A percentile compares a stretch with the other conserved stretches of the same genome.
phyloP scores from a whole-genome alignment of 2,797 vertebrate species.

The Euphonia xanthogaster region DNA sequence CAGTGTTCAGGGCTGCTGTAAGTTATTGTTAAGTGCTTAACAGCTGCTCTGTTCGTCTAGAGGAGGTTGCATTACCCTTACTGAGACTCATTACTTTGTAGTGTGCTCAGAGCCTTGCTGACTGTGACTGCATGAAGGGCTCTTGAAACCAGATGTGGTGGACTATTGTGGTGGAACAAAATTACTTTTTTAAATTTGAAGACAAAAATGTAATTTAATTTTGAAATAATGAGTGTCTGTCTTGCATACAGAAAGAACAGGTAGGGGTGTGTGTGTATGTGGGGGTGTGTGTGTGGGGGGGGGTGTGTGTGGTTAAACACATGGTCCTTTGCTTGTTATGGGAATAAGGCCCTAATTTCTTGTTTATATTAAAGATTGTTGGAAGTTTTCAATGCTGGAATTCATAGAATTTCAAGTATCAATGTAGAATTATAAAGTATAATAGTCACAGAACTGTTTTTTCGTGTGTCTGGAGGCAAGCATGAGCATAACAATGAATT shows the following conservation, averaged over 20 bases:
- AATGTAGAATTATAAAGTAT: not conserved
- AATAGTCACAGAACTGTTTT: not conserved
- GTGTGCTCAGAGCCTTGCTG: not conserved
- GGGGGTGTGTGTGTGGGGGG: too few relatives aligned
- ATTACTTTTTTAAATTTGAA: not conserved
- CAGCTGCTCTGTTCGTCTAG: slow-evolving; percentile 41
- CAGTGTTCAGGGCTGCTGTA: slow-evolving; percentile 2
- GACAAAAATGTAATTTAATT: not conserved
- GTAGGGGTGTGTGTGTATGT: not conserved
- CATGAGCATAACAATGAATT: not conserved
- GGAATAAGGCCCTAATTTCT: not conserved
- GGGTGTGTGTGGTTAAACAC: not conserved
- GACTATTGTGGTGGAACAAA: not conserved
- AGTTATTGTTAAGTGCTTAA: not conserved
- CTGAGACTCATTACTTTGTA: slow-evolving; percentile 1
- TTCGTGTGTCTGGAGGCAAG: not conserved
- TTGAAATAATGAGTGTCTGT: not conserved
- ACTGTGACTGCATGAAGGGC: not conserved
- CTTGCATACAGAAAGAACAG: not conserved
- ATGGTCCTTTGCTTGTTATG: not conserved
- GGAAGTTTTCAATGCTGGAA: not conserved
- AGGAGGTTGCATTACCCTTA: not conserved
- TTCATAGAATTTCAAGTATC: not conserved
- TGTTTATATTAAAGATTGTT: not conserved
- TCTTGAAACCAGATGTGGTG: slow-evolving; percentile 37